These are phyloP conservation scores for Falco biarmicus DNA, from an alignment of 2,797 vertebrate species.

Conservation along the genomic window DNA sequence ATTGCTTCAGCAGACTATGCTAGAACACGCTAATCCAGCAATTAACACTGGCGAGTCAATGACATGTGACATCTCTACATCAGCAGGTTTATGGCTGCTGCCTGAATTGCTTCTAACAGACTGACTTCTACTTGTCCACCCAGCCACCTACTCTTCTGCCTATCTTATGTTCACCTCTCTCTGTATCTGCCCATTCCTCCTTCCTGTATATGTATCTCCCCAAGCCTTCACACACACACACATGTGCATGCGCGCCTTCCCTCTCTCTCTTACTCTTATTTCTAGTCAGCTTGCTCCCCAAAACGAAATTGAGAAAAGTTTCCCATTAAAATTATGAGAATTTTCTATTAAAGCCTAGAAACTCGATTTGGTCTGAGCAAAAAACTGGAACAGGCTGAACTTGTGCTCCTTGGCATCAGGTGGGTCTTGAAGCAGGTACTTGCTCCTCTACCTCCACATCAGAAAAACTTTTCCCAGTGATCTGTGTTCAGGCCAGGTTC, in stretches of 20 bases:
- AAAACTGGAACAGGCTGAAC: not conserved
- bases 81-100: not conserved
- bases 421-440: not conserved
- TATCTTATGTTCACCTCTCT: not conserved
- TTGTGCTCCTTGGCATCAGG: not conserved
- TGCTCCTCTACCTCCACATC: not conserved
- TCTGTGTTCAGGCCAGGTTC: not conserved
- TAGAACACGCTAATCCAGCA: conserved; percentile 30
- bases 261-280: not conserved
- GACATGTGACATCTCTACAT: not conserved
- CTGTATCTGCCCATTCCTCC: not conserved
- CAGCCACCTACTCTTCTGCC: not conserved
- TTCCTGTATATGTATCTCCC: not conserved
- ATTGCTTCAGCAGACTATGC: conserved; percentile 34
- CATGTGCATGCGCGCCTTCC: not conserved
- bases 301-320: not conserved
- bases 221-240: too few species aligned
- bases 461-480: not conserved
- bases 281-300: not conserved
- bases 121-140: not conserved
- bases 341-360: not conserved
- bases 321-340: not conserved
- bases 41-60: not conserved
- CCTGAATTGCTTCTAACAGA: not conserved
- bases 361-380: not conserved